phyloP scores from a whole-genome alignment of 2,888 invertebrate genomes.

The Villa cingulata region DNA sequence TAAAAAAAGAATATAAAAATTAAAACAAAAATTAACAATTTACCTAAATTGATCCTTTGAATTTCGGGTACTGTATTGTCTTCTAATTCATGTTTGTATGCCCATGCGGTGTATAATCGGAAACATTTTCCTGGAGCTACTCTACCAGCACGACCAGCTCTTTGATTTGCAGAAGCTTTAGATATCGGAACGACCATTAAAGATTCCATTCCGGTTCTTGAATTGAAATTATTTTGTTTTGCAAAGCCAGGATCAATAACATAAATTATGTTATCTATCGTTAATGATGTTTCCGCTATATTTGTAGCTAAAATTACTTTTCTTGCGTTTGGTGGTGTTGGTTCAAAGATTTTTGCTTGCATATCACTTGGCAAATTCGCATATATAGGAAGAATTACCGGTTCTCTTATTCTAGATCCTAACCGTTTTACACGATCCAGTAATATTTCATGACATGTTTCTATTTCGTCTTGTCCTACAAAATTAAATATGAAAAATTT shows the following conservation, averaged over 20 bases:
- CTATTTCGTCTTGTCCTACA: slow-evolving; percentile 63
- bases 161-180: slow-evolving; percentile 93
- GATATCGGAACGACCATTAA: slow-evolving; percentile 97
- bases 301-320: slow-evolving; percentile 97
- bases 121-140: slow-evolving; percentile 98
- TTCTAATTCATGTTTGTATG: slow-evolving; percentile 94
- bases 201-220: slow-evolving; percentile 96
- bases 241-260: slow-evolving; percentile 99
- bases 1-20: neutral
- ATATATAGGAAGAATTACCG: slow-evolving; percentile 90
- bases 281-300: slow-evolving; percentile 97
- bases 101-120: slow-evolving; percentile 95
- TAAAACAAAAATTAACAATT: neutral
- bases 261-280: slow-evolving; percentile 97
- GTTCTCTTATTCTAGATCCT: slow-evolving; percentile 84
- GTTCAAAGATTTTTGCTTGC: slow-evolving; percentile 98
- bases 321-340: slow-evolving; percentile 89
- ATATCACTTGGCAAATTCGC: slow-evolving; percentile 97
- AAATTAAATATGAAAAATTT: neutral
- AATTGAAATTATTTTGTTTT: slow-evolving; percentile 97
- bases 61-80: slow-evolving; percentile 98
- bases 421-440: slow-evolving; percentile 83
- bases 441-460: slow-evolving; percentile 76
- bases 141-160: slow-evolving; percentile 90
- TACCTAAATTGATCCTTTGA: slow-evolving; percentile 82